phyloP scores from a whole-genome alignment of 2,888 invertebrate genomes.

The Caenorhabditis zanzibari region DNA sequence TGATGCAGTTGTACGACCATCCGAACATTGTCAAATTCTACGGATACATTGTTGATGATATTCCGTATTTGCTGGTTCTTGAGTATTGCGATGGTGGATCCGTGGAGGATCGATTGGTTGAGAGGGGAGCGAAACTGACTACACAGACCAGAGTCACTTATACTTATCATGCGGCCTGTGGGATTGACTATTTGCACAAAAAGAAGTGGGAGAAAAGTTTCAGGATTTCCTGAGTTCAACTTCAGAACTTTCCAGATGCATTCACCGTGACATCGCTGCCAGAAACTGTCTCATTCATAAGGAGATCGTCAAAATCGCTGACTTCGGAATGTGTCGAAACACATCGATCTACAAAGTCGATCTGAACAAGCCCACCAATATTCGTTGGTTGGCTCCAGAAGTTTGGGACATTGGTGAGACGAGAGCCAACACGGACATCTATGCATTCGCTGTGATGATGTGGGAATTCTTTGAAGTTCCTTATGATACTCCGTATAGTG shows the following conservation, averaged over 20 bases:
- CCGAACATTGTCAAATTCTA: slow-evolving; percentile 79
- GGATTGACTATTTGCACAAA: slow-evolving; percentile 78
- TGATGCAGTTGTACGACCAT: slow-evolving; percentile 80
- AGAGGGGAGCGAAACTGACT: slow-evolving; percentile 55
- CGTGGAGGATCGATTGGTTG: slow-evolving; percentile 60
- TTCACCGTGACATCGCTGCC: slow-evolving; percentile 79
- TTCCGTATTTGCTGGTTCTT: slow-evolving; percentile 78
- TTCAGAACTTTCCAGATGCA: slow-evolving; percentile 66
- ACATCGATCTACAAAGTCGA: slow-evolving; percentile 74
- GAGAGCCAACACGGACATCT: slow-evolving; percentile 77
- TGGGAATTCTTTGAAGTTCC: slow-evolving; percentile 80
- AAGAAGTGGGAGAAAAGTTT: slow-evolving; percentile 62
- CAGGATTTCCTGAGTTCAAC: not conserved
- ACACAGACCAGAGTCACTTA: slow-evolving; percentile 58
- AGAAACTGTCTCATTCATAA: slow-evolving; percentile 77
- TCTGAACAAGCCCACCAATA: slow-evolving; percentile 76
- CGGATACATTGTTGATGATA: slow-evolving; percentile 77
- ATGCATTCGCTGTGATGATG: slow-evolving; percentile 77
- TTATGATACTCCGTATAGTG: slow-evolving; percentile 76
- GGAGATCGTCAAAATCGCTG: slow-evolving; percentile 76
- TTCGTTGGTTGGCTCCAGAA: slow-evolving; percentile 80
- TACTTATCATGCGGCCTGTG: slow-evolving; percentile 64
- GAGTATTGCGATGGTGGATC: slow-evolving; percentile 77
- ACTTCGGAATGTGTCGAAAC: slow-evolving; percentile 79
- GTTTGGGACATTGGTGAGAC: slow-evolving; percentile 80